These are phyloP conservation scores for Zophobas atratus DNA, from an alignment of 1,140 invertebrate genomes.

Conservation along the genomic window DNA sequence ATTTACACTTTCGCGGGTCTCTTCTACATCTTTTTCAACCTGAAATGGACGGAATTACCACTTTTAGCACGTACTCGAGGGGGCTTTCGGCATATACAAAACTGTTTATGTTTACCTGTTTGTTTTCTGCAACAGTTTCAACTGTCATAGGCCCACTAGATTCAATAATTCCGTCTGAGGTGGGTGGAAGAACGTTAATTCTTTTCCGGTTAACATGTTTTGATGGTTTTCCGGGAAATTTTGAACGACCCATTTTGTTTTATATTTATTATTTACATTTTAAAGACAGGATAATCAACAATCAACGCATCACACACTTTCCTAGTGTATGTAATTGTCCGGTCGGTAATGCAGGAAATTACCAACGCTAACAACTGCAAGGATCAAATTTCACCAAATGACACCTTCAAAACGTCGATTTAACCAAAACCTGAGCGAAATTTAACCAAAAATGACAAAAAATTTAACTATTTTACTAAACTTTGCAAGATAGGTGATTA, in stretches of 20 bases:
- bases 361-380: background rate
- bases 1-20: conserved; percentile 55
- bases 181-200: conserved; percentile 80
- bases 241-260: conserved; percentile 76
- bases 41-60: conserved; percentile 38
- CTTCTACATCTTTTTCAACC: conserved; percentile 57
- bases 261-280: conserved; percentile 47
- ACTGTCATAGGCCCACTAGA: conserved; percentile 68
- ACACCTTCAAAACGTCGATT: too few relatives aligned
- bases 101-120: conserved; percentile 66
- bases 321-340: conserved; percentile 41
- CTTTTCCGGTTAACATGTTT: conserved; percentile 87
- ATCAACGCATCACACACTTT: conserved; percentile 54
- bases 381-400: background rate
- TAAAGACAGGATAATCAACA: conserved; percentile 50
- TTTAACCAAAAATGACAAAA: too few relatives aligned
- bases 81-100: too few relatives aligned
- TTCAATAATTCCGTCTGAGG: conserved; percentile 68
- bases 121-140: conserved; percentile 70
- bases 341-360: conserved; percentile 47
- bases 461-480: too few relatives aligned
- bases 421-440: too few relatives aligned
- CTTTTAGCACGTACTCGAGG: too few relatives aligned
- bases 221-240: conserved; percentile 88
- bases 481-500: too few relatives aligned